phyloP scores from a whole-genome alignment of 2,113 vertebrate species.

The Grammomys surdaster region DNA sequence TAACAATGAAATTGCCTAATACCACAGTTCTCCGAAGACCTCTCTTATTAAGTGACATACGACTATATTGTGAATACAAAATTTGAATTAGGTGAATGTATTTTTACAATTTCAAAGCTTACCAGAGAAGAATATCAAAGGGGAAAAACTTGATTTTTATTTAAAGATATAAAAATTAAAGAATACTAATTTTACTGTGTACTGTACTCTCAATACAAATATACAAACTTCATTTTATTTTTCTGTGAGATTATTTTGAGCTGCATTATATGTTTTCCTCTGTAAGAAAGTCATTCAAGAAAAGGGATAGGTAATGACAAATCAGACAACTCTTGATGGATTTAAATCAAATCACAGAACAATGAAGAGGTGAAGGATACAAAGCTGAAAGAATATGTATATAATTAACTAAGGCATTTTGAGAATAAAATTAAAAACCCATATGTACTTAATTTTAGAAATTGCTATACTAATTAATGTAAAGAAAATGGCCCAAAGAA shows the following conservation, averaged over 20 bases:
- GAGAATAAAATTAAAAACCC: constrained; percentile 17
- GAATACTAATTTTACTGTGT: background rate
- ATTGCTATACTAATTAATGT: background rate
- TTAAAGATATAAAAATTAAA: background rate
- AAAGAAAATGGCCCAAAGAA: constrained; percentile 47
- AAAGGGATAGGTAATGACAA: background rate
- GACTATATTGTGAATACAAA: background rate
- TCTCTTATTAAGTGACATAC: background rate
- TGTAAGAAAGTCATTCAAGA: background rate
- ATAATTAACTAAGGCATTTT: background rate
- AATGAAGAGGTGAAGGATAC: background rate
- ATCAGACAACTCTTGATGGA: background rate
- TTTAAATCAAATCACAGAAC: background rate
- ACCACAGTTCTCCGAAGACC: background rate
- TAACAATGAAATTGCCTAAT: background rate
- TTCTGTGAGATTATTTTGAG: background rate
- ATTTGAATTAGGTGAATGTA: background rate
- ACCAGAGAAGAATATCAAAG: background rate
- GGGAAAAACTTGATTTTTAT: background rate
- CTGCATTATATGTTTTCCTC: background rate
- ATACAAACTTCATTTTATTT: background rate
- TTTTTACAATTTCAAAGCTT: background rate
- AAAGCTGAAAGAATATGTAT: background rate
- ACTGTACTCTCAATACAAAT: background rate
- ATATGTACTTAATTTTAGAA: constrained; percentile 6